Percentiles rank a stretch among this genome's conserved stretches.
These are phyloP conservation scores for Gila robusta DNA, from an alignment of 2,797 vertebrate species.

Conservation along the genomic window DNA sequence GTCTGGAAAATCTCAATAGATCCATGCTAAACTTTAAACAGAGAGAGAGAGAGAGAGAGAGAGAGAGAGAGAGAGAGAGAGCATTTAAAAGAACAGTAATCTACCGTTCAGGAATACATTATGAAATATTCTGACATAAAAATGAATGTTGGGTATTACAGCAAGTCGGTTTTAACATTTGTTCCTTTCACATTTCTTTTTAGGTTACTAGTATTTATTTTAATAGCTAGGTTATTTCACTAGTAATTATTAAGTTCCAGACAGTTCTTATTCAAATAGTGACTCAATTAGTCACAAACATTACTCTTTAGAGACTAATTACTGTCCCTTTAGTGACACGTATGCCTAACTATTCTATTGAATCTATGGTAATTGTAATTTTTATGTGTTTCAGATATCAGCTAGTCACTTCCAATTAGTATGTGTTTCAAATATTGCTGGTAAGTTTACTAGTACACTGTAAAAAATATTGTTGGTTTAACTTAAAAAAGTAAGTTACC, in stretches of 20 bases:
- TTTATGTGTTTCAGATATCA: neutral
- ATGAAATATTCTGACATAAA: neutral
- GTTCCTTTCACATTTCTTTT: neutral
- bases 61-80: slow-evolving; percentile 40
- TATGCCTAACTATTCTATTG: neutral
- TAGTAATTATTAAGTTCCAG: neutral
- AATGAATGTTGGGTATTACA: neutral
- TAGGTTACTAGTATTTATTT: neutral
- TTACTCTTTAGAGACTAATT: neutral
- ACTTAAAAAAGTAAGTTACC: too few relatives aligned
- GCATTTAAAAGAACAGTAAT: neutral
- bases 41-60: slow-evolving; percentile 23
- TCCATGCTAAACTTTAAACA: slow-evolving; percentile 57
- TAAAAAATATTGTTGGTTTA: too few relatives aligned
- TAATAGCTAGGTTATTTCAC: neutral
- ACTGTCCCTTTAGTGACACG: neutral
- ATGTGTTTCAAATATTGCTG: neutral
- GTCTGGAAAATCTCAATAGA: slow-evolving; percentile 23
- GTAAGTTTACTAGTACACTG: neutral
- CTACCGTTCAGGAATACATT: neutral
- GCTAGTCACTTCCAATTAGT: neutral
- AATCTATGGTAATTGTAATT: neutral
- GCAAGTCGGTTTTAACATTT: neutral
- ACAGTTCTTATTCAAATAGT: neutral
- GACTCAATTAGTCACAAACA: neutral